Evolutionary conservation across 1,140 invertebrate genomes (phyloP), one percentile per base, ranked within the genome.

Genomic region (Sitophilus oryzae): DNA sequence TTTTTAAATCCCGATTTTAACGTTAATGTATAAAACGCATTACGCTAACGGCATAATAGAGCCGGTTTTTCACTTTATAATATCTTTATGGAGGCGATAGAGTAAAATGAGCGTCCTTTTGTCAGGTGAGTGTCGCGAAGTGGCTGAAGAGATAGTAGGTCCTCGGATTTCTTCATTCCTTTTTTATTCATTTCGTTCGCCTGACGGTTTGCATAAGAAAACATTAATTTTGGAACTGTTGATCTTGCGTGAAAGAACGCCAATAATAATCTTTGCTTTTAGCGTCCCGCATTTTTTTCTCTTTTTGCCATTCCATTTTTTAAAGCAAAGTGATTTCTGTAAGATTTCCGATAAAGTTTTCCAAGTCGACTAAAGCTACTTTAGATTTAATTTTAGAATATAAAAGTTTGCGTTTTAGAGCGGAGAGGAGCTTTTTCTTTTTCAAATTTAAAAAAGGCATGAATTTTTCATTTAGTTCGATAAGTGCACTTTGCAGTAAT

Each of bases 21-120:
- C 18, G 41, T 45, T 52, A 52, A 52, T 44, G 41, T 30, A 52
- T 14, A 9, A 37, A 52, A 52, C 30, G 50, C 42, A 52, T 52
- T 52, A 52, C 50, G 43, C 38, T 30, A 44, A 52, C 45, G 41
- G 41, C 18, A 25, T 9, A 46, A 46, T 35, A 30, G 16, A 49
- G 38, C 37, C 46, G 34, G 50, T 52, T 52, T n/a, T 45, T 52
- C 50, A 52, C 50, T 52, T 52, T 52, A 40, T 49, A 49, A 49
- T 49, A 49, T 49, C 46, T 41, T 43, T 41, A 52, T 18, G 50
- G 16, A 11, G 42, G 41, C 30, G 42, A 52, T 52, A 52, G 16
- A 52, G 45, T 52, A 44, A 52, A 52, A 38, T 35, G n/a, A 52
- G 34, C 25, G 41, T 52, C 50, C n/a, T 45, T 52, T 52, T 52